A percentile compares a stretch with the other conserved stretches of the same genome.
Conservation (phyloP, 1,140 invertebrate species). For the Meloidogyne floridensis region DNA sequence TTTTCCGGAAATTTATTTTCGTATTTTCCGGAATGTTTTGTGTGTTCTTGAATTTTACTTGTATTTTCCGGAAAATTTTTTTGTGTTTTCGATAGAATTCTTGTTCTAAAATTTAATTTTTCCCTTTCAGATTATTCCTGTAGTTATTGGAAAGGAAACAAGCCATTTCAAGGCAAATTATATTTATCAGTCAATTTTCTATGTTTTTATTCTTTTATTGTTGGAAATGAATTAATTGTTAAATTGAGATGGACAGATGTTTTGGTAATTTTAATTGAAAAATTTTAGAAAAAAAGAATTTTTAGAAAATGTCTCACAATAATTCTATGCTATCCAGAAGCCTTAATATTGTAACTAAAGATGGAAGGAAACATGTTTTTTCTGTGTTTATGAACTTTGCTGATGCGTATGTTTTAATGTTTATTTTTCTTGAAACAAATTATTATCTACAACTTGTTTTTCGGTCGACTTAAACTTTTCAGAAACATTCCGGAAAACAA, state of each 20-base stretch:
- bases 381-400: slow-evolving; percentile 84
- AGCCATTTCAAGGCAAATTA: slow-evolving; percentile 90
- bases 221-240: slow-evolving; percentile 85
- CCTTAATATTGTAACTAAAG: slow-evolving; percentile 80
- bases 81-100: no score
- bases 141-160: slow-evolving; percentile 87
- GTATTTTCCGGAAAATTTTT: no score
- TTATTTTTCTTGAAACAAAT: not conserved
- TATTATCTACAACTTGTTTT: no score
- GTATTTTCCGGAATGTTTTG: no score
- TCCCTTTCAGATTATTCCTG: slow-evolving; percentile 70
- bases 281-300: slow-evolving; percentile 12
- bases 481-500: no score
- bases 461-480: no score
- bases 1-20: no score
- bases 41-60: no score
- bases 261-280: slow-evolving; percentile 64
- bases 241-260: slow-evolving; percentile 76
- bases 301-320: slow-evolving; percentile 66
- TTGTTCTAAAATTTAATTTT: slow-evolving; percentile 3
- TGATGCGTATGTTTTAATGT: slow-evolving; percentile 72
- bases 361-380: slow-evolving; percentile 72
- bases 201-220: slow-evolving; percentile 91
- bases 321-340: slow-evolving; percentile 78
- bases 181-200: slow-evolving; percentile 92